Conservation (phyloP, 2,888 invertebrate genomes). For the Taenaris catops region DNA sequence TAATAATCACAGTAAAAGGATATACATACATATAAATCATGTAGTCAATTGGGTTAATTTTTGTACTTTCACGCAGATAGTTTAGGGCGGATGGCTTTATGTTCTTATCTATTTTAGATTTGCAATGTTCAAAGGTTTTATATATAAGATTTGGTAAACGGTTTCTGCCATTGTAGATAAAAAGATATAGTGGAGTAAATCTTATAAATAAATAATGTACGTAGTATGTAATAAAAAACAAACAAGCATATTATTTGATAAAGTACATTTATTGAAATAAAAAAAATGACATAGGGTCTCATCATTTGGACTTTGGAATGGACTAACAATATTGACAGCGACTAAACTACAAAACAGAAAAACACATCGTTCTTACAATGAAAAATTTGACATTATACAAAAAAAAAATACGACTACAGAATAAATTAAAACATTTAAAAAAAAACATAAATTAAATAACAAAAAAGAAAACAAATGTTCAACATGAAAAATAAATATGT, state of each 20-base stretch:
- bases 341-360: conserved; percentile 59
- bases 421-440: conserved; percentile 72
- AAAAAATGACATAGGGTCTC: conserved; percentile 71
- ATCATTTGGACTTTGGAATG: conserved; percentile 63
- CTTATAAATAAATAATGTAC: too few relatives aligned
- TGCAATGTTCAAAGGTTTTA: too few relatives aligned
- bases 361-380: conserved; percentile 50
- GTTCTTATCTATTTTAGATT: too few relatives aligned
- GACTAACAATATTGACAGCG: conserved; percentile 77
- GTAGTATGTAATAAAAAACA: too few relatives aligned
- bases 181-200: too few relatives aligned
- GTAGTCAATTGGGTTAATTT: too few relatives aligned
- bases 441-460: conserved; percentile 69
- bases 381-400: conserved; percentile 15
- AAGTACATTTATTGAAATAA: conserved; percentile 79
- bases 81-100: too few relatives aligned
- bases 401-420: conserved; percentile 53
- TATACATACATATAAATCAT: too few relatives aligned
- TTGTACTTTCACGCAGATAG: too few relatives aligned
- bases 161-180: too few relatives aligned
- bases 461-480: conserved; percentile 63
- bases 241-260: conserved; percentile 46
- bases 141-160: too few relatives aligned
- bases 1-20: too few relatives aligned
- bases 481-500: conserved; percentile 74